phyloP scores from a whole-genome alignment of 2,113 vertebrate genomes.

The Rynchops niger region DNA sequence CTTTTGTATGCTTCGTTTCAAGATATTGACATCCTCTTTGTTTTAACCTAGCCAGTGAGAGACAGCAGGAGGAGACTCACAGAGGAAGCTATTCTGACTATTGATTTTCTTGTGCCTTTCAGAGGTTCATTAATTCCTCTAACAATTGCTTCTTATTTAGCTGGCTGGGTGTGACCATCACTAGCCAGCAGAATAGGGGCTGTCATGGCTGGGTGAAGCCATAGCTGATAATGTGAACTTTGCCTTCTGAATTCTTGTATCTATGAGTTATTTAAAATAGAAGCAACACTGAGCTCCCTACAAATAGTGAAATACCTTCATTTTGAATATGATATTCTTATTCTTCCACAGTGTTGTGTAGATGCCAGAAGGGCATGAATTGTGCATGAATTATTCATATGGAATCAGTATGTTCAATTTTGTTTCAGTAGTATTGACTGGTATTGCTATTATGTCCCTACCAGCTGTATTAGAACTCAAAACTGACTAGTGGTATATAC shows the following conservation, averaged over 20 bases:
- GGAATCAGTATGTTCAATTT: not conserved
- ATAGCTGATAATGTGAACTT: not conserved
- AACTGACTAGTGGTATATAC: not conserved
- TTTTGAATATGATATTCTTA: not conserved
- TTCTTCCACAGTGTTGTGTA: not conserved
- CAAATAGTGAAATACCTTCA: not conserved
- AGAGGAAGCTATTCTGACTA: conserved; percentile 46
- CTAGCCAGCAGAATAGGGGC: not conserved
- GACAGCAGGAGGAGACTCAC: not conserved
- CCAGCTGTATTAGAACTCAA: not conserved
- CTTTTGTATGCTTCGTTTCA: conserved; percentile 23
- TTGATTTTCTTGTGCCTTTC: conserved; percentile 60
- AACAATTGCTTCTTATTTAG: conserved; percentile 31
- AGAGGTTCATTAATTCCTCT: conserved; percentile 55
- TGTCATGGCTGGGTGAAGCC: not conserved
- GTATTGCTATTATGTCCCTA: not conserved
- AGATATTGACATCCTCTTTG: conserved; percentile 18
- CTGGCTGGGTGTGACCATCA: not conserved
- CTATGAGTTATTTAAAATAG: not conserved
- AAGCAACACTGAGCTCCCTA: not conserved
- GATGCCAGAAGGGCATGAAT: not conserved
- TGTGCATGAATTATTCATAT: not conserved
- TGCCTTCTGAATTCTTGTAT: not conserved
- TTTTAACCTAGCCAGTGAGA: conserved; percentile 40
- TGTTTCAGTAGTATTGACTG: not conserved